phyloP scores from a whole-genome alignment of 1,140 invertebrate species.

The Leptinotarsa defecta region DNA sequence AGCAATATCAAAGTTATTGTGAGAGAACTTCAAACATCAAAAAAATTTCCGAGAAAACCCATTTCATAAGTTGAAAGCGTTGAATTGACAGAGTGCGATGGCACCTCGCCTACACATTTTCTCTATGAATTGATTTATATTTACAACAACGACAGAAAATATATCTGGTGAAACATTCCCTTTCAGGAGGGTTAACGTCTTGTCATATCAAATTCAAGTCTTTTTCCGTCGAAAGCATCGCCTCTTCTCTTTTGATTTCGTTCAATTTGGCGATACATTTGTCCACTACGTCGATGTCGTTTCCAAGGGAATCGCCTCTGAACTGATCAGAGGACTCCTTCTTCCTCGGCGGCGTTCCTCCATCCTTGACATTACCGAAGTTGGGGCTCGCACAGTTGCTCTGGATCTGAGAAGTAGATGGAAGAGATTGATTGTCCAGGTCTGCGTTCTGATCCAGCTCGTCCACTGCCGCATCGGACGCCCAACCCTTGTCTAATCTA shows the following conservation, averaged over 20 bases:
- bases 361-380: constrained; percentile 14
- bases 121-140: constrained; percentile 51
- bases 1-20: too few species aligned
- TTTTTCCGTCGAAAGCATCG: constrained; percentile 33
- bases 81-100: neutral
- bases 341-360: constrained; percentile 22
- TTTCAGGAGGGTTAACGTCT: constrained; percentile 49
- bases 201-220: constrained; percentile 50
- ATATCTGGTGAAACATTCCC: constrained; percentile 52
- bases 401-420: constrained; percentile 51
- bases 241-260: constrained; percentile 36
- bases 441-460: constrained; percentile 28
- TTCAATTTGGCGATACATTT: constrained; percentile 32
- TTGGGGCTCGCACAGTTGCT: constrained; percentile 46
- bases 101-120: constrained; percentile 50
- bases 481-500: constrained; percentile 39
- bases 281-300: constrained; percentile 30
- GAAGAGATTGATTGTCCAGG: constrained; percentile 48
- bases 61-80: neutral
- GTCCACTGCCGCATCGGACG: constrained; percentile 50
- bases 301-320: neutral
- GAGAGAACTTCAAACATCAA: too few species aligned
- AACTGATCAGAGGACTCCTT: constrained; percentile 7
- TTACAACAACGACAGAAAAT: constrained; percentile 56
- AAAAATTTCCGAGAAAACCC: neutral